Evolutionary conservation across 2,888 invertebrate species (phyloP), one percentile per base, ranked within the genome.

Genomic region (Clepsis dumicolana): DNA sequence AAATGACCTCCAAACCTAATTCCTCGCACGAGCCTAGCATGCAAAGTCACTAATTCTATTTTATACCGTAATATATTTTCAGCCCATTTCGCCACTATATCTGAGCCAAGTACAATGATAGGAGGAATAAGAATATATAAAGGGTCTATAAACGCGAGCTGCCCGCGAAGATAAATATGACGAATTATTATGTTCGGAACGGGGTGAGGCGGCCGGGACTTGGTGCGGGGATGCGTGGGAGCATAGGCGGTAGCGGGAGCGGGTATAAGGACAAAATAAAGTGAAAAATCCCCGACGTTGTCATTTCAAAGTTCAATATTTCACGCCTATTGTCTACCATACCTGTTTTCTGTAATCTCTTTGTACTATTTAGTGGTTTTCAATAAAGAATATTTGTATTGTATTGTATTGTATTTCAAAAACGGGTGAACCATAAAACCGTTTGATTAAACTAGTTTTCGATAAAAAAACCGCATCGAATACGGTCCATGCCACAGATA

Each of bases 131-230:
- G 64, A 69, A 69, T 69, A 60, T 65, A 69, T 69, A 64, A 69
- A 65, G 59, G 64, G 59, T 29, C 38, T 57, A 41, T 59, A 63
- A 67, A 63, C 21, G 44, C 12, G 50, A 57, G 14, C 25, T 68
- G 68, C 38, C 50, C 67, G 63, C 59, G 29, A n/a, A 64, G 68
- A 68, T 68, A 68, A 68, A 68, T 68, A 68, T 68, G 68, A 68
- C 63, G 68, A 68, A 68, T 68, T 68, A 68, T 68, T 68, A 68
- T 64, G 64, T 68, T 68, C 44, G 52, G 57, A 68, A 68, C 50
- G 63, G 68, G 67, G 57, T 63, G 59, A 60, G 10, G 2, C 27
- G 57, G 57, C 8, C 21, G 1, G 48, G 27, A 1, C 12, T 41
- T 5, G 21, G 59, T 64, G 41, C 7, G 7, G 32, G 16, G 18